Evolutionary conservation across 2,797 vertebrate genomes (phyloP).

Genomic region (Argya squamiceps): DNA sequence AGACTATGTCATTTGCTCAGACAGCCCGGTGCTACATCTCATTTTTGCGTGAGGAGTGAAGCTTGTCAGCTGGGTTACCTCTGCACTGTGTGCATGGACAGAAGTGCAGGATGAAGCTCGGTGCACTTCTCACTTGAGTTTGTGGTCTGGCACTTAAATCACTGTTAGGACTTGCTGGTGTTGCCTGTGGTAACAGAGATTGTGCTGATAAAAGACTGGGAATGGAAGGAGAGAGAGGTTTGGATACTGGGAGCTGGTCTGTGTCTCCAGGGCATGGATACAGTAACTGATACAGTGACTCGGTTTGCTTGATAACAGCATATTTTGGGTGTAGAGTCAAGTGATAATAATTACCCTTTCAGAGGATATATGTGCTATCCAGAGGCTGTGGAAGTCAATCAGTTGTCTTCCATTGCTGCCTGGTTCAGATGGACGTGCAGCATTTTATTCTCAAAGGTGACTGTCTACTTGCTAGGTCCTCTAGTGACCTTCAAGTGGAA

Average conservation of each 20-base stretch:
- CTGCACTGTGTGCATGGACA: background rate
- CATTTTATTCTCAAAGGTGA: background rate
- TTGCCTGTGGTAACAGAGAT: background rate
- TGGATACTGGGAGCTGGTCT: background rate
- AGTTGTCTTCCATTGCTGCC: background rate
- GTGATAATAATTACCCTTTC: background rate
- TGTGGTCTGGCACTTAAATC: background rate
- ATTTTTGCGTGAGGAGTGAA: background rate
- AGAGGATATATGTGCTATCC: background rate
- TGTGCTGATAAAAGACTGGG: background rate
- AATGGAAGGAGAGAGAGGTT: background rate
- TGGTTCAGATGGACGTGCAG: background rate
- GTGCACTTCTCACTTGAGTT: background rate
- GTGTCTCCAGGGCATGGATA: background rate
- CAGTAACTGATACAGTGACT: background rate
- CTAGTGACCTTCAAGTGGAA: background rate
- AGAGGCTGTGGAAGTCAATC: background rate
- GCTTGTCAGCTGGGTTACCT: background rate
- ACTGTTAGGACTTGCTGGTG: background rate
- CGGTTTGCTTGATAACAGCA: background rate
- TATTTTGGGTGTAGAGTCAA: background rate
- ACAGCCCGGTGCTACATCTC: background rate
- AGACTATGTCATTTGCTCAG: background rate
- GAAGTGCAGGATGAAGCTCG: background rate
- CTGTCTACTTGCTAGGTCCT: background rate